A percentile compares a stretch with the other conserved stretches of the same genome.
Conservation (phyloP, 2,113 vertebrate species). For the Hepsetus odoe region DNA sequence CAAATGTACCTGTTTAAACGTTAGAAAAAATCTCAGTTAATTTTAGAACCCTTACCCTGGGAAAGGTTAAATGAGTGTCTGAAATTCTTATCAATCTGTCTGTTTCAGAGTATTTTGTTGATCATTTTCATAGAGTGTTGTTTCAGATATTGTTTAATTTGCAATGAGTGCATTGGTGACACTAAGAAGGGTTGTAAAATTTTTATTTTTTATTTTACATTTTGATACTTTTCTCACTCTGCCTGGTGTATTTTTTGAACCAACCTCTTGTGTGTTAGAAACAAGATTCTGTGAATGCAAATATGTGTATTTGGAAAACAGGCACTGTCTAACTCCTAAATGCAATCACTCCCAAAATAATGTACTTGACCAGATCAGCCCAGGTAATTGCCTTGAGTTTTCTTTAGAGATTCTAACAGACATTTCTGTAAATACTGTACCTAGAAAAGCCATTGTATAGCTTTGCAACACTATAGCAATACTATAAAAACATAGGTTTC, state of each 20-base stretch:
- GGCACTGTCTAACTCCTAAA: no score
- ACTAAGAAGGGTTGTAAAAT: background rate
- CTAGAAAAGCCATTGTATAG: background rate
- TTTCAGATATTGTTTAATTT: background rate
- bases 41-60: background rate
- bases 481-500: slow-evolving; percentile 15
- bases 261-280: slow-evolving; percentile 21
- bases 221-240: background rate
- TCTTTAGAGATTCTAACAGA: slow-evolving; percentile 56
- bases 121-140: background rate
- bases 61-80: background rate
- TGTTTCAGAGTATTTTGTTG: background rate
- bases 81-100: slow-evolving; percentile 19
- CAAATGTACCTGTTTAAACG: no score
- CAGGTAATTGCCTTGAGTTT: slow-evolving; percentile 47
- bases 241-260: background rate
- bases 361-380: slow-evolving; percentile 12
- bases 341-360: background rate
- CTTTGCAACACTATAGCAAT: background rate
- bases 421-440: slow-evolving; percentile 71
- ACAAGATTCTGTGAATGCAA: background rate
- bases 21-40: background rate
- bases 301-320: no score
- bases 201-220: background rate
- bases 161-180: background rate